Evolutionary conservation across 2,113 vertebrate species (phyloP).

Genomic region (Synchiropus splendidus): DNA sequence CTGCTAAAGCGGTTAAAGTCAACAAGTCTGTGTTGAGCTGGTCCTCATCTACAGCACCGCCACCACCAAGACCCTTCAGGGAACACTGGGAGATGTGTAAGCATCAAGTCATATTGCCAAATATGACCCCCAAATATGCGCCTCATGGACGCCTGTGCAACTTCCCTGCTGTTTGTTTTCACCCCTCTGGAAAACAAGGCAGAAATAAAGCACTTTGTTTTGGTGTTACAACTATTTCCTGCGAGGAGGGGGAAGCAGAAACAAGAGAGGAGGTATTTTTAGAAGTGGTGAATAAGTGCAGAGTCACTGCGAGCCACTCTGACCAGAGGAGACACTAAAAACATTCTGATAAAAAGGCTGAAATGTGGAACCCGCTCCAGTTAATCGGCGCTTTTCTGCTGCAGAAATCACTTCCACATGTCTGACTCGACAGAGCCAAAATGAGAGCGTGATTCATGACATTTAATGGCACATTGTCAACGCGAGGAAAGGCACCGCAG

Average conservation of each 20-base stretch:
- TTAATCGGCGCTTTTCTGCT: constrained; percentile 10
- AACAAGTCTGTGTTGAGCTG: neutral
- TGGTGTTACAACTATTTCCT: constrained; percentile 27
- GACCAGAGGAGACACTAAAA: constrained; percentile 33
- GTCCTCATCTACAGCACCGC: constrained; percentile 5
- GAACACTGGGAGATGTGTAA: constrained; percentile 13
- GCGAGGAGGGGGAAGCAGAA: constrained; percentile 10
- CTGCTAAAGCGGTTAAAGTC: constrained; percentile 5
- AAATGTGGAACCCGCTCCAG: too few species aligned
- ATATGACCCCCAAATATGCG: too few species aligned
- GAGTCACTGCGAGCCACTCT: constrained; percentile 42
- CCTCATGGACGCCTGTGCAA: too few species aligned
- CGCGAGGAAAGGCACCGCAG: constrained; percentile 12
- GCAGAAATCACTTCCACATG: constrained; percentile 63
- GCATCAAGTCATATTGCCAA: neutral
- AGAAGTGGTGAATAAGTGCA: constrained; percentile 50
- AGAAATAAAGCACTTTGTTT: too few species aligned
- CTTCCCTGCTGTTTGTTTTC: neutral
- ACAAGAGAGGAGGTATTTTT: constrained; percentile 33
- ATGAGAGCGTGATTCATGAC: constrained; percentile 43
- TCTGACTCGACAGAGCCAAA: constrained; percentile 31
- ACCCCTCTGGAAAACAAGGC: constrained; percentile 1
- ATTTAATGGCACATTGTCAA: constrained; percentile 45
- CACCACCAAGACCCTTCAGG: constrained; percentile 11
- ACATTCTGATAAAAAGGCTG: constrained; percentile 3